Base-by-base conservation (phyloP, 2,797 vertebrate species). In the Antennarius maculatus region DNA sequence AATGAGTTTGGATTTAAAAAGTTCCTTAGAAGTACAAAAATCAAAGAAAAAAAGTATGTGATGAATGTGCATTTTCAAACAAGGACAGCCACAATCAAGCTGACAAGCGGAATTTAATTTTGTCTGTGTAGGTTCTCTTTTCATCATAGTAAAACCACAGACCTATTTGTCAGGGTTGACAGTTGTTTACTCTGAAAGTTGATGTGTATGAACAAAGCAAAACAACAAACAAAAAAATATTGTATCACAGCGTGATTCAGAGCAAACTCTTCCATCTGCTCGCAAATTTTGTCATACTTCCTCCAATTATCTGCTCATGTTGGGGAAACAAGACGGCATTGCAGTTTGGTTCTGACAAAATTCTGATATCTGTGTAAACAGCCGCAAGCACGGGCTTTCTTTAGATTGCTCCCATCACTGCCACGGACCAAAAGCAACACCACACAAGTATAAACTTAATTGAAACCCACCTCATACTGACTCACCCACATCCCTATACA, bases 161-260 rank as follows among this genome's bases (percentile, higher is more conserved):
- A 49, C 10, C 71, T 56, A 74, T 86, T 80, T 70, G 71, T 85
- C 79, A 77, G 29, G 39, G 61, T 23, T 70, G 74, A 71, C 77
- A 82, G 52, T 43, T 74, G 64, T 61, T 37, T 60, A 61, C 43
- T 14, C 18, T 42, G n/a, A 73, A 60, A 34, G 59, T 55, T 61
- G 31, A 18, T n/a, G 42, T 39, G 41, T 7, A 39, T 10, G 9
- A 39, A 39, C 31, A 34, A 34, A 34, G 7, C 31, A 23, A 18
- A 50, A 16, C 9, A 54, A 48, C 45, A 50, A 29, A 66, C 47
- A 68, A 15, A 45, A 49, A 49, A 27, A 23, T 2, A 3, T 63
- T 7, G 12, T 47, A 1, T 15, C 54, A 17, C 14, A 50, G 51
- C 12, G 0, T 2, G 5, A 66, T 53, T 60, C 17, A 53, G 34